A percentile compares a stretch with the other conserved stretches of the same genome.
phyloP scores from a whole-genome alignment of 2,888 invertebrate genomes.

The Ophion slaviceki region DNA sequence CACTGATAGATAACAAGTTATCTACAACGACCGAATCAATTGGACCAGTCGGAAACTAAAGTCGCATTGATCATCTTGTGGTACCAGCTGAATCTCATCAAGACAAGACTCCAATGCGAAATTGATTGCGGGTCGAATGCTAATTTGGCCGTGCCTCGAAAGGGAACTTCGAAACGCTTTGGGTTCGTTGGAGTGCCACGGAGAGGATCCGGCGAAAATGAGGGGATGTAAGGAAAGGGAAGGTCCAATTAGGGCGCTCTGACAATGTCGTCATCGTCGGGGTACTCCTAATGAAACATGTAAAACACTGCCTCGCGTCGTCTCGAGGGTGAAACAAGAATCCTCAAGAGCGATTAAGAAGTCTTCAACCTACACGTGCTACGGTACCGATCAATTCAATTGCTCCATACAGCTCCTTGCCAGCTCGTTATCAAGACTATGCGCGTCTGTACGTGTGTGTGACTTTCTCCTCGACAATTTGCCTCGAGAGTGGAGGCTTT shows the following conservation, averaged over 20 bases:
- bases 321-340: slow-evolving; percentile 34
- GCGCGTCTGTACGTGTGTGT: neutral
- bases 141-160: slow-evolving; percentile 6
- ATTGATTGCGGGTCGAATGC: slow-evolving; percentile 53
- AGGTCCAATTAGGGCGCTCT: slow-evolving; percentile 56
- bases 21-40: no score
- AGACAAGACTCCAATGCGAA: slow-evolving; percentile 44
- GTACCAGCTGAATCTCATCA: neutral
- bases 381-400: slow-evolving; percentile 57
- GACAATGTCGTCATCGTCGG: slow-evolving; percentile 38
- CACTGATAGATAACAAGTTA: no score
- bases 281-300: slow-evolving; percentile 54
- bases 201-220: slow-evolving; percentile 6
- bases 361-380: slow-evolving; percentile 33
- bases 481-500: slow-evolving; percentile 23
- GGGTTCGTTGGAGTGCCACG: slow-evolving; percentile 8
- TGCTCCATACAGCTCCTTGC: slow-evolving; percentile 34
- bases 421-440: slow-evolving; percentile 41
- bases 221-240: slow-evolving; percentile 27
- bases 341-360: slow-evolving; percentile 56
- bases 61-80: neutral
- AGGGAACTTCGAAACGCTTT: slow-evolving; percentile 21
- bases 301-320: slow-evolving; percentile 39
- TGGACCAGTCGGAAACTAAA: neutral
- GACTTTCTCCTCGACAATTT: slow-evolving; percentile 24